Evolutionary conservation across 2,113 vertebrate species (phyloP), one percentile per base, ranked within the genome.

Genomic region (Anser brachyrhynchus): DNA sequence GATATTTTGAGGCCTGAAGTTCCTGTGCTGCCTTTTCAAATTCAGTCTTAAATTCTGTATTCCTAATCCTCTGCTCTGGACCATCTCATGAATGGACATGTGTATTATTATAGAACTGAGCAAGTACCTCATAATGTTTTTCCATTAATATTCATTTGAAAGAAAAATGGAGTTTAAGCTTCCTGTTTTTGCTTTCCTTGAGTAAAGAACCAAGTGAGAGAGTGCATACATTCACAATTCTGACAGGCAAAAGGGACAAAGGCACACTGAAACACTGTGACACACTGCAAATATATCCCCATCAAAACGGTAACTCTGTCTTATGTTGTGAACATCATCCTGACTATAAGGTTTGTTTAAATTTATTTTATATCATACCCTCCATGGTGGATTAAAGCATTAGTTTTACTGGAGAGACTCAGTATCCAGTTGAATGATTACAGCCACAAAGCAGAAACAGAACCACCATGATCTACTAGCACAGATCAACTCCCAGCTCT

Each of bases 131-230:
- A 8, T n/a, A 82, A 70, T 1, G 1, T 84, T 83, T 85, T 91
- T 8, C 81, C 81, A 85, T 92, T 70, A 92, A 92, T 83, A 89
- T 54, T 73, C 17, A 55, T 78, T 77, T 80, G 84, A 85, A 89
- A 89, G 87, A 94, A 94, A 95, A 95, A 95, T 37, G 44, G 61
- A 78, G 69, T 84, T 92, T 69, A 84, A 94, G 79, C 58, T 92
- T 93, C 88, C 90, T 84, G 75, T 10, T 26, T 93, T 83, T 70
- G 37, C 81, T 89, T 74, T 76, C 62, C 62, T 85, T 11, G 11
- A 91, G 64, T 73, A 49, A 93, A n/a, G 69, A 89, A 72, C 67
- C 33, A 11, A 52, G 61, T 4, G 71, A 81, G 22, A 44, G 44
- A 80, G 78, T 91, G 96, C 76, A 89, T 76, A 94, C 81, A 94